phyloP scores from a whole-genome alignment of 2,888 invertebrate genomes.

The Mythimna albipuncta region DNA sequence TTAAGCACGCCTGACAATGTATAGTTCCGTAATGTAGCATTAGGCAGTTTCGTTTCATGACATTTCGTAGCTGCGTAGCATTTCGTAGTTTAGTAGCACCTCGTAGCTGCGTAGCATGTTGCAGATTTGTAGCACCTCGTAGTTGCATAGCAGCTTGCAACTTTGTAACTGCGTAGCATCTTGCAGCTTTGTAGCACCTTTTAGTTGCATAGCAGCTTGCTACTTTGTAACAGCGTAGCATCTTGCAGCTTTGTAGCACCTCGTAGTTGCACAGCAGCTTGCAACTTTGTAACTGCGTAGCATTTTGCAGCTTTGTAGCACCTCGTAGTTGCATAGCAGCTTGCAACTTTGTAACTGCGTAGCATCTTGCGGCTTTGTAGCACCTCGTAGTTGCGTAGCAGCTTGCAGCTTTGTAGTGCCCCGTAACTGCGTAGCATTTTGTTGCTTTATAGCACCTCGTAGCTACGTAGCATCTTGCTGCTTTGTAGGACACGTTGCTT shows the following conservation, averaged over 20 bases:
- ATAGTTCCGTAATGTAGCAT: background rate
- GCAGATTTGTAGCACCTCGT: background rate
- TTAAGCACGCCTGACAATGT: too few relatives aligned
- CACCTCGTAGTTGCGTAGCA: too few relatives aligned
- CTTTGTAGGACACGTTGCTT: too few relatives aligned
- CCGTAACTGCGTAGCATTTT: too few relatives aligned
- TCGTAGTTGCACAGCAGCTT: too few relatives aligned
- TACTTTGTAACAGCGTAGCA: background rate
- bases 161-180: too few relatives aligned
- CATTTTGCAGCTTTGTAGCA: background rate
- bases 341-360: background rate
- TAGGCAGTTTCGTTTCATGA: background rate
- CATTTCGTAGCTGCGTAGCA: background rate
- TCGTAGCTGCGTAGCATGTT: too few relatives aligned
- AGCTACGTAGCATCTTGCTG: too few relatives aligned
- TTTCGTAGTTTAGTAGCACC: background rate
- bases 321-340: background rate
- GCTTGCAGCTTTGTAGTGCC: too few relatives aligned
- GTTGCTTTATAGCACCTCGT: too few relatives aligned
- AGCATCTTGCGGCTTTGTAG: too few relatives aligned
- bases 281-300: background rate
- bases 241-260: too few relatives aligned
- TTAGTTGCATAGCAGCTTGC: background rate
- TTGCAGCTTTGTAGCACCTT: background rate
- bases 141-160: background rate